These are phyloP conservation scores for Samia ricini DNA, from an alignment of 1,140 invertebrate genomes.

Conservation along the genomic window DNA sequence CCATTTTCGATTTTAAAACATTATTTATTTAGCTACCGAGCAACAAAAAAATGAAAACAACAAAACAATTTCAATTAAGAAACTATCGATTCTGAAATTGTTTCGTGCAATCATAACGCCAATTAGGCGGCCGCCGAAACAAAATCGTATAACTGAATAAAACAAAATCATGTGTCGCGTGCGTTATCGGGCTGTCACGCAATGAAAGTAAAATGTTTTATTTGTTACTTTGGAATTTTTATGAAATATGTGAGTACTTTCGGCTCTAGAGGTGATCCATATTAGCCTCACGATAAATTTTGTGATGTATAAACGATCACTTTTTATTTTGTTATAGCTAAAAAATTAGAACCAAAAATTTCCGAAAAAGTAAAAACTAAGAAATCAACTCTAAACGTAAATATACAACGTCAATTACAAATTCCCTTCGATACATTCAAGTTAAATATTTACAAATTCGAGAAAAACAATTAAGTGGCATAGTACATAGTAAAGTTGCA, in stretches of 20 bases:
- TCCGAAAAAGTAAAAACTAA: no score
- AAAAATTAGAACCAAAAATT: no score
- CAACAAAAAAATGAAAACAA: conserved; percentile 1
- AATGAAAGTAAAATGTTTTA: conserved; percentile 47
- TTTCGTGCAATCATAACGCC: conserved; percentile 22
- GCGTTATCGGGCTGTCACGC: conserved; percentile 45
- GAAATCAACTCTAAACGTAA: no score
- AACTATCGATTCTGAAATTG: conserved; percentile 18
- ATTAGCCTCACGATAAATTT: conserved; percentile 28
- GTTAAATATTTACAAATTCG: no score
- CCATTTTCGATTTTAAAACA: not conserved
- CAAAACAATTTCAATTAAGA: conserved; percentile 14
- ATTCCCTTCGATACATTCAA: no score
- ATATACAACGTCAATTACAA: no score
- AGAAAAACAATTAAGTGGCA: no score
- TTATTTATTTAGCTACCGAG: not conserved
- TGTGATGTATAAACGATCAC: conserved; percentile 25
- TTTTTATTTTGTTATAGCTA: no score
- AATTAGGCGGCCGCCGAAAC: conserved; percentile 26
- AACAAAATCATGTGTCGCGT: conserved; percentile 56
- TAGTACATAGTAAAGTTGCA: no score
- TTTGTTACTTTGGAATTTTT: conserved; percentile 38
- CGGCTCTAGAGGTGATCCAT: conserved; percentile 33
- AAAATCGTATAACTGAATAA: conserved; percentile 27
- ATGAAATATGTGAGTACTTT: conserved; percentile 44